Evolutionary conservation across 23 tunicate genomes (phyloP).

Genomic region (Aplidium turbinatum): DNA sequence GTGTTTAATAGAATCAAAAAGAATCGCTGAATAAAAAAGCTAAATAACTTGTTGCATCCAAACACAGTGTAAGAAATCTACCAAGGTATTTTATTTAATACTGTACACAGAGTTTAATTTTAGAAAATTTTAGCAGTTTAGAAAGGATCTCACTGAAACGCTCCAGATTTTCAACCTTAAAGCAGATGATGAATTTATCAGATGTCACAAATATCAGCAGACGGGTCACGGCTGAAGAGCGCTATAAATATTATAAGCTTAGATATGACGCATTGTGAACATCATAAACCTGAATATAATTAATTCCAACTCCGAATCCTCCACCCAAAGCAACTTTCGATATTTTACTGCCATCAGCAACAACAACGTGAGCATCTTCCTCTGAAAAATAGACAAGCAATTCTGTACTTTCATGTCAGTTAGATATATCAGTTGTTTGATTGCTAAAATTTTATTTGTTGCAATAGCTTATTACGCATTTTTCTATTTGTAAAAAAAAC

Average conservation of each 20-base stretch:
- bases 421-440: not conserved
- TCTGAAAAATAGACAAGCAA: too few species aligned
- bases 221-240: not conserved
- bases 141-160: too few species aligned
- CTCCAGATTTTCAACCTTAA: too few species aligned
- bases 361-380: slow-evolving; percentile 74
- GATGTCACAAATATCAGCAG: too few species aligned
- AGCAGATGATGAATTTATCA: too few species aligned
- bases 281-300: slow-evolving; percentile 48
- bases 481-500: not conserved
- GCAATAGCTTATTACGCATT: not conserved
- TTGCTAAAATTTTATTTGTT: not conserved
- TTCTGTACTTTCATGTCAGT: not conserved
- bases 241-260: not conserved
- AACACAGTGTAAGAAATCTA: too few species aligned
- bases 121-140: too few species aligned
- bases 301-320: slow-evolving; percentile 48
- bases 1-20: too few species aligned
- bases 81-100: too few species aligned
- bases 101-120: too few species aligned
- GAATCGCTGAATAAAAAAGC: too few species aligned
- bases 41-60: too few species aligned
- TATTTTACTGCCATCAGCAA: slow-evolving; percentile 49
- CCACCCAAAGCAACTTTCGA: slow-evolving; percentile 56
- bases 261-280: not conserved